Conservation (phyloP, 2,797 vertebrate genomes). For the Sitta carolinensis region DNA sequence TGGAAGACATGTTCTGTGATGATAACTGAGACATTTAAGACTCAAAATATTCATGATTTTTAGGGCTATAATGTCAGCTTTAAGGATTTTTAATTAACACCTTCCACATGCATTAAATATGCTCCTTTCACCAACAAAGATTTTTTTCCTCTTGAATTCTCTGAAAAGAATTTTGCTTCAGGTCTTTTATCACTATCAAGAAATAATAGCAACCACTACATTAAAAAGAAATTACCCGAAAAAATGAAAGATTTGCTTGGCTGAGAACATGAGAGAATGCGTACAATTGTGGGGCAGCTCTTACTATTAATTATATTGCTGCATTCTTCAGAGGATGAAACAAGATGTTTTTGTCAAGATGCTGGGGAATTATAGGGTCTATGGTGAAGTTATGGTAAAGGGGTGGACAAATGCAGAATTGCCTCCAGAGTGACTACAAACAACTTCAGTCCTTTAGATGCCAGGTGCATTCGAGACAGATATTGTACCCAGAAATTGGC, state of each 20-base stretch:
- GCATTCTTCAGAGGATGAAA: neutral
- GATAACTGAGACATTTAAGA: constrained; percentile 56
- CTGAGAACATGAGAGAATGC: neutral
- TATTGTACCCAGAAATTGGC: fast-evolving
- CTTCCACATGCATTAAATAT: constrained; percentile 54
- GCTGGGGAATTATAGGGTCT: neutral
- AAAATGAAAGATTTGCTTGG: constrained; percentile 59
- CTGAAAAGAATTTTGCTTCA: constrained; percentile 41
- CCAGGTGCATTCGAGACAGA: neutral
- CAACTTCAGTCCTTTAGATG: neutral
- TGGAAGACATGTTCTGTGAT: neutral
- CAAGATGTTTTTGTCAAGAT: neutral
- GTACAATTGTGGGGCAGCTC: constrained; percentile 1
- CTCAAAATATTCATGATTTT: constrained; percentile 32
- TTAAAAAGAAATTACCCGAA: constrained; percentile 63
- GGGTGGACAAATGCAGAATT: neutral
- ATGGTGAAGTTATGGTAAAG: neutral
- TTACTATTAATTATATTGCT: neutral
- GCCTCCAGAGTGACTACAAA: neutral
- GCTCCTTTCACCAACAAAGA: constrained; percentile 33
- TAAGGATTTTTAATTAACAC: constrained; percentile 69
- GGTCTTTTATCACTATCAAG: constrained; percentile 61
- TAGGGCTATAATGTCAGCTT: constrained; percentile 37
- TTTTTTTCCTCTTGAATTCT: constrained; percentile 44
- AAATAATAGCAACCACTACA: constrained; percentile 56